A percentile compares a stretch with the other conserved stretches of the same genome.
phyloP scores from a whole-genome alignment of 2,113 vertebrate species.

The Lampris incognitus region DNA sequence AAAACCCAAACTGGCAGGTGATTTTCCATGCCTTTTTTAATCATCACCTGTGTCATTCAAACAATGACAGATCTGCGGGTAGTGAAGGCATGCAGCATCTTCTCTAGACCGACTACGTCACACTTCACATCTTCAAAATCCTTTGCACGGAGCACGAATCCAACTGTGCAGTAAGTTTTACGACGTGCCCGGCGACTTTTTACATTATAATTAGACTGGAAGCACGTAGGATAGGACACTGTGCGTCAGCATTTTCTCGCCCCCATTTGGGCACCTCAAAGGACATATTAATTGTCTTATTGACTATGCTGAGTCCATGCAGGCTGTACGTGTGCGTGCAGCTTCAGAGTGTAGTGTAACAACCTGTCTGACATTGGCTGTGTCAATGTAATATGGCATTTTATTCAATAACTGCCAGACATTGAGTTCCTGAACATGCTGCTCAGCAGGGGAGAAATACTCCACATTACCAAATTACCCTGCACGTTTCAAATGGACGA shows the following conservation, averaged over 20 bases:
- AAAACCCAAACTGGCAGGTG: constrained; percentile 7
- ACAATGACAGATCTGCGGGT: constrained; percentile 17
- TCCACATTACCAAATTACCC: neutral
- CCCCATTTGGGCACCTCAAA: constrained; percentile 47
- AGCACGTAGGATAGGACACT: constrained; percentile 39
- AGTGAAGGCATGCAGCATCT: constrained; percentile 12
- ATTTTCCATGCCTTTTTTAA: neutral
- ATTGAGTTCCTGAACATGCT: neutral
- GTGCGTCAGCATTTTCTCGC: constrained; percentile 56
- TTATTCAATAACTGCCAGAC: constrained; percentile 27
- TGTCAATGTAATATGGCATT: constrained; percentile 17
- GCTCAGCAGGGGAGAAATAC: constrained; percentile 4
- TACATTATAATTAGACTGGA: constrained; percentile 61
- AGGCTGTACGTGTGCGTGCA: neutral
- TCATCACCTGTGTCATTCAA: constrained; percentile 25
- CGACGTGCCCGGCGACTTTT: constrained; percentile 42
- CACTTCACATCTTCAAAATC: constrained; percentile 32
- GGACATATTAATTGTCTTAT: constrained; percentile 70
- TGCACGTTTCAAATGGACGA: constrained; percentile 11
- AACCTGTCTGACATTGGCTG: constrained; percentile 33
- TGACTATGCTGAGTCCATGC: constrained; percentile 36
- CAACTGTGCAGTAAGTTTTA: constrained; percentile 27
- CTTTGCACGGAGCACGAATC: constrained; percentile 20
- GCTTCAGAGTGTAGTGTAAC: neutral
- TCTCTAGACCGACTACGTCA: constrained; percentile 26